Evolutionary conservation across 2,797 vertebrate species (phyloP).

Genomic region (Enteromius trimaculatus): DNA sequence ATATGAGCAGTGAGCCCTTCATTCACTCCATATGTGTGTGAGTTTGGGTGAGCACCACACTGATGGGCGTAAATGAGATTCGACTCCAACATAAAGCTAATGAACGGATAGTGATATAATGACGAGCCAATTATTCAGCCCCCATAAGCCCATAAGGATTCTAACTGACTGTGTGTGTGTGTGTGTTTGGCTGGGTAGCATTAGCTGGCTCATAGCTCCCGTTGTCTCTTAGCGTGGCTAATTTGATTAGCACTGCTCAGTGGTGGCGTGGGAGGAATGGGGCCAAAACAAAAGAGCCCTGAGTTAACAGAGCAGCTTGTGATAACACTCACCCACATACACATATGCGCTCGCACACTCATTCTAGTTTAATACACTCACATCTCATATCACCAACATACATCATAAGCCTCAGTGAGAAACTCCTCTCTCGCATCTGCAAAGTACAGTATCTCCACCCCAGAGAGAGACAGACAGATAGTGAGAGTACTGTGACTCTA

Average conservation of each 20-base stretch:
- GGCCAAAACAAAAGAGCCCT: constrained; percentile 75
- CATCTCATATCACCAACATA: constrained; percentile 80
- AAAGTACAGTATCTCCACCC: constrained; percentile 48
- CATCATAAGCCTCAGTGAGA: constrained; percentile 73
- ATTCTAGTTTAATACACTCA: constrained; percentile 57
- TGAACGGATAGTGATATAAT: constrained; percentile 52
- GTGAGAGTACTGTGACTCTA: constrained; percentile 10
- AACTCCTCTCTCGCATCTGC: constrained; percentile 56
- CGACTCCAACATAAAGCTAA: constrained; percentile 57
- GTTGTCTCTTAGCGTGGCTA: constrained; percentile 77
- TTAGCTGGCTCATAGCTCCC: constrained; percentile 65
- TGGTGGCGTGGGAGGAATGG: constrained; percentile 65
- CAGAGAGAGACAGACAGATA: constrained; percentile 44
- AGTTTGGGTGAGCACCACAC: constrained; percentile 20
- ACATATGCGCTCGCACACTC: constrained; percentile 37
- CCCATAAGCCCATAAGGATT: constrained; percentile 51
- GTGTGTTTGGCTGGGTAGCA: constrained; percentile 22
- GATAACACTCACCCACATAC: constrained; percentile 74
- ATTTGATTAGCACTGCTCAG: constrained; percentile 84
- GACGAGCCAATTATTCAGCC: constrained; percentile 56
- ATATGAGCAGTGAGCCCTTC: constrained; percentile 34
- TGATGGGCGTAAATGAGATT: constrained; percentile 56
- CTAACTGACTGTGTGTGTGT: constrained; percentile 18
- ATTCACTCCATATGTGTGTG: constrained; percentile 17
- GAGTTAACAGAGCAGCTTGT: constrained; percentile 78